Evolutionary conservation across 2,888 invertebrate genomes (phyloP).

Genomic region (Cheilosia impressa): DNA sequence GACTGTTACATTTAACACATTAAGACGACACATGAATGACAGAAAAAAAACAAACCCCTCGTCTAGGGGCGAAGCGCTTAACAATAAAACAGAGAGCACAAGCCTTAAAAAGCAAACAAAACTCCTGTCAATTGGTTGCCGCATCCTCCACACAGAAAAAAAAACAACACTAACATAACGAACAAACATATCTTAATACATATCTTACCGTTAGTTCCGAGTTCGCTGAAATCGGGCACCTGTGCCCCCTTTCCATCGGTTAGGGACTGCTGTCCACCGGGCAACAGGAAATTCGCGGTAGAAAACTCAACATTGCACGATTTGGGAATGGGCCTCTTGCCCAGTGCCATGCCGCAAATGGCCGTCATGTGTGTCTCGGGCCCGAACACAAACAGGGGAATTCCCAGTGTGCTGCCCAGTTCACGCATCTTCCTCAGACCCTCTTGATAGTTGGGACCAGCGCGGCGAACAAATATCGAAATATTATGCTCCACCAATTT

Average conservation of each 20-base stretch:
- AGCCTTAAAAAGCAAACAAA: constrained; percentile 26
- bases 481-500: constrained; percentile 95
- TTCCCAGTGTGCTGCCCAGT: constrained; percentile 91
- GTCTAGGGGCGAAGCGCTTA: too few relatives aligned
- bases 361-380: constrained; percentile 99
- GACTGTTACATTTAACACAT: too few relatives aligned
- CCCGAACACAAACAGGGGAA: constrained; percentile 98
- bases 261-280: constrained; percentile 87
- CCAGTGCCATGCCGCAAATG: constrained; percentile 99
- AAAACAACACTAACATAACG: neutral
- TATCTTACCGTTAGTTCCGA: constrained; percentile 51
- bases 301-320: constrained; percentile 88
- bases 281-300: constrained; percentile 95
- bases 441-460: constrained; percentile 99
- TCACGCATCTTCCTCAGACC: constrained; percentile 97
- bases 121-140: constrained; percentile 38
- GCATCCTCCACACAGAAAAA: constrained; percentile 48
- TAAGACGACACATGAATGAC: too few relatives aligned
- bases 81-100: neutral
- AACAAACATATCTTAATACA: neutral
- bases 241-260: constrained; percentile 65
- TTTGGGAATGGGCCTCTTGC: constrained; percentile 92
- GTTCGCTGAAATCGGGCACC: constrained; percentile 28
- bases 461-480: constrained; percentile 97
- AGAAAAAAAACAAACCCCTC: too few relatives aligned